Base-by-base conservation (phyloP, 53 echinoderm and acorn worm species). In the Crossaster papposus region DNA sequence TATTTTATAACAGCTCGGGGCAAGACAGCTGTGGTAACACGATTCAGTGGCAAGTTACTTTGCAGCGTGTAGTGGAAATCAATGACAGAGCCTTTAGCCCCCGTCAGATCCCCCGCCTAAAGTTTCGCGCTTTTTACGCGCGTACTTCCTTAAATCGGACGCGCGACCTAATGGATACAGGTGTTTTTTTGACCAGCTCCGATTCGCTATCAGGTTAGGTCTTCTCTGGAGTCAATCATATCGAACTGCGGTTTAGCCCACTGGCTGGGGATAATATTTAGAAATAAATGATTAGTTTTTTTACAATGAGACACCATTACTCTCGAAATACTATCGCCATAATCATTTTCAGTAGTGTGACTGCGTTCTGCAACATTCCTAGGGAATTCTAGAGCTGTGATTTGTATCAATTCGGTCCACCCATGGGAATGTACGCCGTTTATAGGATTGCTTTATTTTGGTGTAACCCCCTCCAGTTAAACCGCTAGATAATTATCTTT, bases 21-120 rank as follows among this genome's bases (percentile, higher is more conserved):
- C 87, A 2, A 76, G 77, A 77, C 87, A 87, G 87, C 87, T 87
- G 87, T 77, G 76, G 87, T 87, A 87, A 87, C 87, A 87, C 77
- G 77, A 77, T 44, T 75, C 87, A 36, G 76, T 75, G 87, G 71
- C 75, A 37, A 77, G 62, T 52, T 77, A 51, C 20, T 64, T 26
- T 62, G 36, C 87, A 36, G 36, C 76, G 76, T 29, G 34, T 77
- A 75, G 76, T 53, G 87, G 62, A 75, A 87, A 87, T 87, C 87
- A 87, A 77, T 87, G 85, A 32, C 26, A 30, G 53, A 28, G 85
- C 85, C 85, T 72, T 54, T 53, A 73, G 85, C 85, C 72, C n/a
- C 84, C 78, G 29, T 78, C 78, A 44, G 51, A 78, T 28, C 51
- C n/a, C 78, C 78, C 78, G 78, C 51, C 51, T 78, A 51, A 51